These are phyloP conservation scores for Diaperis boleti DNA, from an alignment of 2,888 invertebrate species.

Conservation along the genomic window DNA sequence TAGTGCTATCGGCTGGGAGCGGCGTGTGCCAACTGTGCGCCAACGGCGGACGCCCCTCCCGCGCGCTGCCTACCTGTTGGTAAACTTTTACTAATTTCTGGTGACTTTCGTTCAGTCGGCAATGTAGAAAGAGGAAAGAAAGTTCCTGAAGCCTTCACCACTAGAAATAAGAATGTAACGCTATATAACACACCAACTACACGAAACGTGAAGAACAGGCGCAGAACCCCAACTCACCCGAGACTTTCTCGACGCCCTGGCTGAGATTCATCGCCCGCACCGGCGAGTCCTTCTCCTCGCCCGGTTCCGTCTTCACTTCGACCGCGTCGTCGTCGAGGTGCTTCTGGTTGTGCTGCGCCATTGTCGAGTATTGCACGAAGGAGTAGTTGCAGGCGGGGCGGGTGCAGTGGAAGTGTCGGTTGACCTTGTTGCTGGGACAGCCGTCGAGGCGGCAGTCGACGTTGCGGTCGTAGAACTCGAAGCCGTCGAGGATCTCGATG, in stretches of 20 bases:
- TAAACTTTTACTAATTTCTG: slow-evolving; percentile 70
- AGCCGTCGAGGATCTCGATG: slow-evolving; percentile 85
- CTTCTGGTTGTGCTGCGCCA: slow-evolving; percentile 79
- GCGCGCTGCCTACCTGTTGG: slow-evolving; percentile 69
- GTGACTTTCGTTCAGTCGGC: slow-evolving; percentile 69
- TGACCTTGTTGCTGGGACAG: slow-evolving; percentile 78
- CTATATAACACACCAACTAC: slow-evolving; percentile 44
- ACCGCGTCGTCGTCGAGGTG: slow-evolving; percentile 65
- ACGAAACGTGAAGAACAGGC: no score
- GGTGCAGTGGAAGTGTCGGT: slow-evolving; percentile 82
- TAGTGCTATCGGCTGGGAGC: no score
- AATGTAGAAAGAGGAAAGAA: slow-evolving; percentile 85
- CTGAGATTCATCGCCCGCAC: slow-evolving; percentile 61
- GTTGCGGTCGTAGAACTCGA: slow-evolving; percentile 84
- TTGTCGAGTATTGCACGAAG: slow-evolving; percentile 80
- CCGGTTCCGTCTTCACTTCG: slow-evolving; percentile 55
- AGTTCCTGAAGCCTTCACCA: slow-evolving; percentile 93
- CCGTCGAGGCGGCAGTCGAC: slow-evolving; percentile 77
- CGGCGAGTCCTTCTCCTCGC: slow-evolving; percentile 48
- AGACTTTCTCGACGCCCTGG: slow-evolving; percentile 59
- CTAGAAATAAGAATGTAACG: slow-evolving; percentile 69
- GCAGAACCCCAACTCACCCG: slow-evolving; percentile 57
- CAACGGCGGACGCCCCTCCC: no score
- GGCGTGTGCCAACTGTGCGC: no score
- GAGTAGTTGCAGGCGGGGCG: slow-evolving; percentile 78